Percentiles rank a stretch among this genome's conserved stretches.
These are phyloP conservation scores for Dermatemys mawii DNA, from an alignment of 2,113 vertebrate genomes.

Conservation along the genomic window DNA sequence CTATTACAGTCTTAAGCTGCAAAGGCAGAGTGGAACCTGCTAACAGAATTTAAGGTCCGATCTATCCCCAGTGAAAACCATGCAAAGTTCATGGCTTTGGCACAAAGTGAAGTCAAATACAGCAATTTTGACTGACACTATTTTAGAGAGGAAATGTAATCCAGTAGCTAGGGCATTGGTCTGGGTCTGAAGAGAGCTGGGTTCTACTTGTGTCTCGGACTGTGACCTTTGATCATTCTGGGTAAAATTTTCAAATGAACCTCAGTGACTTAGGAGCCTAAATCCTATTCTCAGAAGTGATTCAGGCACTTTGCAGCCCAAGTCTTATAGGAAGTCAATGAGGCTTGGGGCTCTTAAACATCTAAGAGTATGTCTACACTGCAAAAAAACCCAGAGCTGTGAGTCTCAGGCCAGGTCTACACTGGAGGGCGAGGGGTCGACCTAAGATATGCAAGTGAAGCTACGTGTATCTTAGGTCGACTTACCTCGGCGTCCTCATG, in stretches of 20 bases:
- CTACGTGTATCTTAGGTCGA: too few species aligned
- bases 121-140: background rate
- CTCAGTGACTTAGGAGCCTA: background rate
- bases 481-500: too few species aligned
- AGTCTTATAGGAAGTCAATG: too few species aligned
- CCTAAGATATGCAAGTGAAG: too few species aligned
- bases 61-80: background rate
- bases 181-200: too few species aligned
- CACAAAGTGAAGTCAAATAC: background rate
- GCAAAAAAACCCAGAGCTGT: too few species aligned
- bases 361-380: too few species aligned
- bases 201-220: background rate
- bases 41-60: background rate
- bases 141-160: background rate
- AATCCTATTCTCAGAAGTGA: background rate
- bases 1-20: background rate
- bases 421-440: too few species aligned
- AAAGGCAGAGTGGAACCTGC: background rate
- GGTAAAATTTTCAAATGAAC: background rate
- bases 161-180: background rate
- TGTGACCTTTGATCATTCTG: fast-evolving
- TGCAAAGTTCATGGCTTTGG: background rate
- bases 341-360: too few species aligned
- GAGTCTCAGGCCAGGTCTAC: too few species aligned
- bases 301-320: background rate